These are phyloP conservation scores for Progne subis DNA, from an alignment of 2,113 vertebrate genomes.

Conservation along the genomic window DNA sequence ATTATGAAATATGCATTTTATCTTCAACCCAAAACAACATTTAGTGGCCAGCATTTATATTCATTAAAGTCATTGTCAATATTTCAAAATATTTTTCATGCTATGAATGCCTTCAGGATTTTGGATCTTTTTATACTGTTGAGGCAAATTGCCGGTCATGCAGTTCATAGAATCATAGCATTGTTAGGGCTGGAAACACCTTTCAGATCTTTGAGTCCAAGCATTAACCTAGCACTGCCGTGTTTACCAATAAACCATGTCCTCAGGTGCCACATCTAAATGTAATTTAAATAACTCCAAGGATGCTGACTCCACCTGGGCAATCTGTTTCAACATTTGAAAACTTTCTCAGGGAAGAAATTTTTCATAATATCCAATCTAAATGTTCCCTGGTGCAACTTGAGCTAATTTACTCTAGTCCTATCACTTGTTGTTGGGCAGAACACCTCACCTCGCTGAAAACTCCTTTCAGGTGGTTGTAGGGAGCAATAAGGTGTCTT, in stretches of 20 bases:
- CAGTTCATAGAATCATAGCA: neutral
- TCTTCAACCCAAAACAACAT: neutral
- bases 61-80: conserved; percentile 16
- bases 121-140: neutral
- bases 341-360: neutral
- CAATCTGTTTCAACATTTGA: neutral
- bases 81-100: conserved; percentile 39
- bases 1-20: neutral
- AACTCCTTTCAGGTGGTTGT: neutral
- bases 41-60: conserved; percentile 27
- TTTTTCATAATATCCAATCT: neutral
- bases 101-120: neutral
- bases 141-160: neutral
- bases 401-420: neutral
- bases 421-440: neutral
- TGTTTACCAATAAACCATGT: neutral
- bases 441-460: neutral
- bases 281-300: neutral
- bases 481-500: neutral
- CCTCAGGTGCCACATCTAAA: neutral
- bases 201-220: rapidly evolving
- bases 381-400: neutral
- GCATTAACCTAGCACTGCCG: rapidly evolving
- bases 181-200: neutral
- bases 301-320: neutral